Conservation (phyloP, 2,113 vertebrate genomes). For the Paraplagusia blochii region DNA sequence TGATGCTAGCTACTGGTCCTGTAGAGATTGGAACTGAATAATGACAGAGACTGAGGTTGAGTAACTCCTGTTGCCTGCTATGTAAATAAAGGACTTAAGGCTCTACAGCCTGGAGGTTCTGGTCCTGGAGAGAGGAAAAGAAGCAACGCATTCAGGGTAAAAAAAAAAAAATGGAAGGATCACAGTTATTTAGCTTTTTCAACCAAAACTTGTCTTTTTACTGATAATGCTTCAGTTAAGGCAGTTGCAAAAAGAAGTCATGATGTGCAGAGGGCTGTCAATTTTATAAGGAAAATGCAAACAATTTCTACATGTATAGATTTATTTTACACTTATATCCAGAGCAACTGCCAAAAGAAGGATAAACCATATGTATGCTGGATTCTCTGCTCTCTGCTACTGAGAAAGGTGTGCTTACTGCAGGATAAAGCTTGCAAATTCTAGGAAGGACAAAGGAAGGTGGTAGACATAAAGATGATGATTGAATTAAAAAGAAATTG, state of each 20-base stretch:
- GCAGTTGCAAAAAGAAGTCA: conserved; percentile 32
- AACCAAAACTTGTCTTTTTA: conserved; percentile 50
- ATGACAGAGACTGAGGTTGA: conserved; percentile 14
- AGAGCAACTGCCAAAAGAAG: too few relatives aligned
- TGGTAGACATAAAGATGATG: conserved; percentile 29
- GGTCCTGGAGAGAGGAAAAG: conserved; percentile 15
- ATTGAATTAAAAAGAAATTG: too few relatives aligned
- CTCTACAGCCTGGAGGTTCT: conserved; percentile 11
- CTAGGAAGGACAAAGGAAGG: neutral
- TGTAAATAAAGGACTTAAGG: conserved; percentile 6
- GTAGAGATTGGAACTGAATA: conserved; percentile 14
- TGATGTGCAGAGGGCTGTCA: neutral
- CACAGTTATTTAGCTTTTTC: conserved; percentile 48
- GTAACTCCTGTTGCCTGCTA: conserved; percentile 1
- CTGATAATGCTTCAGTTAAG: conserved; percentile 25
- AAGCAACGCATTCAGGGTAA: conserved; percentile 11
- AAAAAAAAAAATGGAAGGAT: conserved; percentile 35
- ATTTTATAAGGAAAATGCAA: too few relatives aligned
- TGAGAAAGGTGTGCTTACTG: neutral
- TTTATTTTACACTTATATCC: too few relatives aligned
- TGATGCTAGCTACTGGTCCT: conserved; percentile 17
- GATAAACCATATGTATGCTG: too few relatives aligned
- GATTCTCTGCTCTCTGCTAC: too few relatives aligned
- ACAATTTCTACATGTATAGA: too few relatives aligned
- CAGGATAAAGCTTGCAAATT: too few relatives aligned